Evolutionary conservation across 2,888 invertebrate species (phyloP).

Genomic region (Malacosoma neustria): DNA sequence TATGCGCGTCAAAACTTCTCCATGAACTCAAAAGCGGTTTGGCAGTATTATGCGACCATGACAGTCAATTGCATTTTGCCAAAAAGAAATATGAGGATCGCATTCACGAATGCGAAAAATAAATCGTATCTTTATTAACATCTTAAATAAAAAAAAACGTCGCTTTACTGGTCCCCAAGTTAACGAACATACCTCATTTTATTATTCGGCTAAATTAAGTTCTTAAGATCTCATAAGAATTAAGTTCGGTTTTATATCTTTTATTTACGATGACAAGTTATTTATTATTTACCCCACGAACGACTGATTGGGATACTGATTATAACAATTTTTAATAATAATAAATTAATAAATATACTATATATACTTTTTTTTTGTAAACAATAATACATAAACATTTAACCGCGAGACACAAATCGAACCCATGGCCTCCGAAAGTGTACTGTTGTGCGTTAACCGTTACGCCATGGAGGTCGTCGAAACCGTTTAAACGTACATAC

Average conservation of each 20-base stretch:
- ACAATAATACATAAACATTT: no score
- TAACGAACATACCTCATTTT: constrained; percentile 37
- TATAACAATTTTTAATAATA: no score
- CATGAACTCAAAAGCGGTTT: constrained; percentile 22
- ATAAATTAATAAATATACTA: no score
- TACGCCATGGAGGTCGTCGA: no score
- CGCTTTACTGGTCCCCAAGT: constrained; percentile 9
- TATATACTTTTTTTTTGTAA: no score
- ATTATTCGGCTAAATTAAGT: constrained; percentile 48
- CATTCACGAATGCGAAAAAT: constrained; percentile 31
- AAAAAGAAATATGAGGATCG: constrained; percentile 58
- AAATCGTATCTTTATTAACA: constrained; percentile 37
- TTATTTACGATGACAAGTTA: constrained; percentile 44
- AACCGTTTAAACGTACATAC: no score
- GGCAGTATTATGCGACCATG: constrained; percentile 26
- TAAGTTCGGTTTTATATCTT: constrained; percentile 32
- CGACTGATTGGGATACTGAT: no score
- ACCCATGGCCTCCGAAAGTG: no score
- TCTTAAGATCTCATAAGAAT: constrained; percentile 36
- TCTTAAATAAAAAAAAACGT: constrained; percentile 23
- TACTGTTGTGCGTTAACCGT: no score
- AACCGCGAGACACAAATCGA: no score
- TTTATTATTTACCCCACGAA: constrained; percentile 33
- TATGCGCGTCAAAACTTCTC: no score
- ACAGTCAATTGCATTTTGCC: constrained; percentile 42